These are phyloP conservation scores for Meteorus sp. DNA, from an alignment of 1,140 invertebrate species.

Conservation along the genomic window DNA sequence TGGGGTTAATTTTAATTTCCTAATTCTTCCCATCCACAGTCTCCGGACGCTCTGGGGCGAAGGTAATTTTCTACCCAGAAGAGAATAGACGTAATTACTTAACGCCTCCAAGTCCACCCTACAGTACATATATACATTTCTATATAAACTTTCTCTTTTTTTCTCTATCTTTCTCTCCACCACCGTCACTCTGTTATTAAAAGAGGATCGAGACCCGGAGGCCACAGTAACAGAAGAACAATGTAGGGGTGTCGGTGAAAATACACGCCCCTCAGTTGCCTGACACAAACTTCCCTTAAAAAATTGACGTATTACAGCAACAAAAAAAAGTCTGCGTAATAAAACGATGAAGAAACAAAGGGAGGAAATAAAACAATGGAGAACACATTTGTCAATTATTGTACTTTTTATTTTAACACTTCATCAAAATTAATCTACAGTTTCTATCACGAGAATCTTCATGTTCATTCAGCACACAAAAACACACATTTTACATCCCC, in stretches of 20 bases:
- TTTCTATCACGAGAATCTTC: too few species aligned
- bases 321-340: too few species aligned
- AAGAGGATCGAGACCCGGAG: constrained; percentile 55
- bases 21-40: constrained; percentile 50
- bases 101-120: constrained; percentile 51
- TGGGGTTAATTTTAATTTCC: constrained; percentile 60
- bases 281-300: neutral
- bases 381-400: too few species aligned
- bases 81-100: constrained; percentile 62
- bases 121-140: too few species aligned
- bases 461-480: too few species aligned
- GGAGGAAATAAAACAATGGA: neutral
- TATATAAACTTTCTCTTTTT: too few species aligned
- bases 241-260: constrained; percentile 31
- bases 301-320: too few species aligned
- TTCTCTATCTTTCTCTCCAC: too few species aligned
- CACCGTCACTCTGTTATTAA: constrained; percentile 50
- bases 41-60: constrained; percentile 27
- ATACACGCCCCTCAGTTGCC: constrained; percentile 10
- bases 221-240: constrained; percentile 35
- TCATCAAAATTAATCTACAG: too few species aligned
- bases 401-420: too few species aligned
- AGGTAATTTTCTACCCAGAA: constrained; percentile 56
- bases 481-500: too few species aligned
- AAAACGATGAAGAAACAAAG: neutral